Evolutionary conservation across 1,140 invertebrate genomes (phyloP).

Genomic region (Papilio dardanus): DNA sequence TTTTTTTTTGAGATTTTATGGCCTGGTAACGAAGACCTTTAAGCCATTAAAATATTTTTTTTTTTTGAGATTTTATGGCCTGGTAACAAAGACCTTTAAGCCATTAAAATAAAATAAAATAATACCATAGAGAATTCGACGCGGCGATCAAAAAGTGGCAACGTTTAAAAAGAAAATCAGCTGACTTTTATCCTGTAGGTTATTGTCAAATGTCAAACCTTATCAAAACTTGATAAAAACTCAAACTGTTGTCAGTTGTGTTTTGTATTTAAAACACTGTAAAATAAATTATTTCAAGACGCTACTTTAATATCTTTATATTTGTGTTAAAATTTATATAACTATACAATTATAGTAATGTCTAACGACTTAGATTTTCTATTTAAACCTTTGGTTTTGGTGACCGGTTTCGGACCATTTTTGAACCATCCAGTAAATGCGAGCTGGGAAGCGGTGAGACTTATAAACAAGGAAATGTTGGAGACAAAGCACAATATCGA

Average conservation of each 20-base stretch:
- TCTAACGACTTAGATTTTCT: constrained; percentile 57
- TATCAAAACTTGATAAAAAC: constrained; percentile 17
- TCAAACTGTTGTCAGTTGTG: not conserved
- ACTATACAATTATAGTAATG: constrained; percentile 45
- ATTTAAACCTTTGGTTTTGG: constrained; percentile 78
- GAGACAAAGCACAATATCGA: constrained; percentile 81
- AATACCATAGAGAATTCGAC: not conserved
- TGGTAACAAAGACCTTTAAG: too few relatives aligned
- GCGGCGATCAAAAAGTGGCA: constrained; percentile 44
- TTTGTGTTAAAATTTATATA: not conserved
- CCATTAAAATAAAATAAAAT: not conserved
- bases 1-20: too few relatives aligned
- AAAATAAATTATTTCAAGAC: too few relatives aligned
- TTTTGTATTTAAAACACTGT: constrained; percentile 2
- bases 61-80: too few relatives aligned
- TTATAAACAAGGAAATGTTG: constrained; percentile 78
- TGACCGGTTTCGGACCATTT: constrained; percentile 91
- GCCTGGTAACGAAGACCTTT: too few relatives aligned
- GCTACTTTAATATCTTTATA: too few relatives aligned
- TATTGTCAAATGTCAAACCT: constrained; percentile 12
- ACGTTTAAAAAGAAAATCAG: constrained; percentile 55
- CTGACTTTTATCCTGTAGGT: constrained; percentile 50
- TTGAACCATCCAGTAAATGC: constrained; percentile 86
- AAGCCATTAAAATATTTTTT: too few relatives aligned
- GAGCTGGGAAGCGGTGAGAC: constrained; percentile 89